phyloP scores from a whole-genome alignment of 2,888 invertebrate species.

The Colletes collaris region DNA sequence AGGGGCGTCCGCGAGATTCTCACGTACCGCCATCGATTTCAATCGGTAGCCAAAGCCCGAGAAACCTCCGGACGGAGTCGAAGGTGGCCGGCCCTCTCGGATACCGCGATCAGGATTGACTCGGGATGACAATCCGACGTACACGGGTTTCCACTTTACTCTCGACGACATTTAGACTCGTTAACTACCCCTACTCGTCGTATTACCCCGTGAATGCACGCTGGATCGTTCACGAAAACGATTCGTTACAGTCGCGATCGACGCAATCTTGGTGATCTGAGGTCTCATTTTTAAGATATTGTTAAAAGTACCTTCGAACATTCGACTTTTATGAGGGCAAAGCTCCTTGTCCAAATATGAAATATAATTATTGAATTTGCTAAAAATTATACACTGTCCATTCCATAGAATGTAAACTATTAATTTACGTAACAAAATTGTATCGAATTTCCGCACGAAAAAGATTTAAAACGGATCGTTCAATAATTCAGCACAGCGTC shows the following conservation, averaged over 20 bases:
- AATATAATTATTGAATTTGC: too few relatives aligned
- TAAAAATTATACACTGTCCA: too few relatives aligned
- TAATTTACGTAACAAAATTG: too few relatives aligned
- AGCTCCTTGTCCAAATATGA: too few relatives aligned
- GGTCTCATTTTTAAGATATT: too few relatives aligned
- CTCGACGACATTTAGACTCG: conserved; percentile 65
- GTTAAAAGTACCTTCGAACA: too few relatives aligned
- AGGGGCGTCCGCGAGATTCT: conserved; percentile 17
- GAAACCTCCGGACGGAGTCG: conserved; percentile 13
- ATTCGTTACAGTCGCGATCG: neutral
- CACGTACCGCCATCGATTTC: conserved; percentile 63
- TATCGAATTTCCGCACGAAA: too few relatives aligned
- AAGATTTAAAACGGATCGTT: too few relatives aligned
- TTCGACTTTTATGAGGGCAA: too few relatives aligned
- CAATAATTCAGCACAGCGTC: too few relatives aligned
- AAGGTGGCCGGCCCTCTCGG: conserved; percentile 39
- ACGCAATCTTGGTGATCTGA: neutral
- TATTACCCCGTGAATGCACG: conserved; percentile 20
- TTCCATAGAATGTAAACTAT: too few relatives aligned
- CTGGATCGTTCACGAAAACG: neutral
- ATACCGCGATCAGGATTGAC: conserved; percentile 81
- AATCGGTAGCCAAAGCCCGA: conserved; percentile 51
- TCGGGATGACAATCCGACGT: conserved; percentile 81
- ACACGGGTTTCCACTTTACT: conserved; percentile 83
- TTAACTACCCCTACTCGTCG: conserved; percentile 27